phyloP scores from a whole-genome alignment of 2,113 vertebrate genomes.

The Elanoides forficatus region DNA sequence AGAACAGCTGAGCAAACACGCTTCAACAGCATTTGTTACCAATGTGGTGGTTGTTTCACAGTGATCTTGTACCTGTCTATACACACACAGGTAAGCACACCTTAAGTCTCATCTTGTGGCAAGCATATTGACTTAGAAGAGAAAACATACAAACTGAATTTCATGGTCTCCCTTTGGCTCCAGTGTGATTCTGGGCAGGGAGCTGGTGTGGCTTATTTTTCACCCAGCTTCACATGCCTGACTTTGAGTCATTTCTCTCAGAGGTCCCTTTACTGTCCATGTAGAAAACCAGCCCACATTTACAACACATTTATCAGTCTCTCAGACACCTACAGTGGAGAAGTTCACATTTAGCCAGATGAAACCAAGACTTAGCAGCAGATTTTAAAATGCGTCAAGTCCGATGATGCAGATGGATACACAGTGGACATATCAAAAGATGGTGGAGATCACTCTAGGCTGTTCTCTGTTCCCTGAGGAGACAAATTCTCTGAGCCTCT shows the following conservation, averaged over 20 bases:
- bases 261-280: background rate
- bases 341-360: background rate
- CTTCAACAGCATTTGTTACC: background rate
- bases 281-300: background rate
- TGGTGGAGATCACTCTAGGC: background rate
- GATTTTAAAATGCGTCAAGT: background rate
- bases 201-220: background rate
- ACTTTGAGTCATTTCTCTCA: background rate
- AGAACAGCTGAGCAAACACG: background rate
- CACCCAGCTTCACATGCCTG: background rate
- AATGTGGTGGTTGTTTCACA: background rate
- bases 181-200: background rate
- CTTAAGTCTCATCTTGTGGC: background rate
- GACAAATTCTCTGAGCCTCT: background rate
- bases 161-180: background rate
- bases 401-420: background rate
- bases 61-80: background rate
- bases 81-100: accelerated
- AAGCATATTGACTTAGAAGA: background rate
- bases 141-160: background rate
- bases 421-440: background rate
- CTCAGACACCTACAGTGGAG: background rate
- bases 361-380: background rate
- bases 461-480: background rate
- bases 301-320: background rate